Evolutionary conservation across 2,113 vertebrate genomes (phyloP).

Genomic region (Corvus hawaiiensis): DNA sequence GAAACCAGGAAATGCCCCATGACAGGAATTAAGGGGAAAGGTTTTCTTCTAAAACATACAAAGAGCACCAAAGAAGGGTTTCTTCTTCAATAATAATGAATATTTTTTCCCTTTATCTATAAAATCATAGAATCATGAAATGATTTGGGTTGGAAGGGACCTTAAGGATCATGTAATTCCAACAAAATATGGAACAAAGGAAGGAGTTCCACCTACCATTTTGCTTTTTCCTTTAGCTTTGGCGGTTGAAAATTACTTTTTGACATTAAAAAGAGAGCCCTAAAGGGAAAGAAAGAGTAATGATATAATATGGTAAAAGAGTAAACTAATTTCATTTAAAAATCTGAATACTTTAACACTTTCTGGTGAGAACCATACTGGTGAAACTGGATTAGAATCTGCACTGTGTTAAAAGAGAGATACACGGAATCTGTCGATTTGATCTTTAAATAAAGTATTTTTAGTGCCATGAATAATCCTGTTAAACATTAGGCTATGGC

Average conservation of each 20-base stretch:
- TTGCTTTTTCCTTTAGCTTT: constrained; percentile 96
- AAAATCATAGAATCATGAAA: background rate
- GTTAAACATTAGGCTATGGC: background rate
- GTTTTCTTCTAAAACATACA: background rate
- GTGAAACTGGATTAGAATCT: background rate
- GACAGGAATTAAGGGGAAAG: background rate
- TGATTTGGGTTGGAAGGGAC: background rate
- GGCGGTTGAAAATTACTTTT: constrained; percentile 97
- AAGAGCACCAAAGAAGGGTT: background rate
- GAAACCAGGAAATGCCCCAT: background rate
- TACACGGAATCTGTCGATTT: background rate
- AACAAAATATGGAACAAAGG: background rate
- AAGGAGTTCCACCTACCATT: constrained; percentile 81
- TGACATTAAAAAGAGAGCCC: constrained; percentile 97
- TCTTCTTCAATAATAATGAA: background rate
- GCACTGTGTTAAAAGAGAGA: background rate
- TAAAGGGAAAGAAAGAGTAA: constrained; percentile 62
- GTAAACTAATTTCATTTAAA: background rate
- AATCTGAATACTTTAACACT: background rate
- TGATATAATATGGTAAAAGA: background rate
- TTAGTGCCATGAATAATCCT: background rate
- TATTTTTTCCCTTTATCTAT: background rate
- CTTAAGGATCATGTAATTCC: background rate
- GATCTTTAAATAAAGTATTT: background rate
- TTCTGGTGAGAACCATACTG: background rate